A percentile compares a stretch with the other conserved stretches of the same genome.
phyloP scores from a whole-genome alignment of 2,888 invertebrate species.

The Diadegma fenestrale region DNA sequence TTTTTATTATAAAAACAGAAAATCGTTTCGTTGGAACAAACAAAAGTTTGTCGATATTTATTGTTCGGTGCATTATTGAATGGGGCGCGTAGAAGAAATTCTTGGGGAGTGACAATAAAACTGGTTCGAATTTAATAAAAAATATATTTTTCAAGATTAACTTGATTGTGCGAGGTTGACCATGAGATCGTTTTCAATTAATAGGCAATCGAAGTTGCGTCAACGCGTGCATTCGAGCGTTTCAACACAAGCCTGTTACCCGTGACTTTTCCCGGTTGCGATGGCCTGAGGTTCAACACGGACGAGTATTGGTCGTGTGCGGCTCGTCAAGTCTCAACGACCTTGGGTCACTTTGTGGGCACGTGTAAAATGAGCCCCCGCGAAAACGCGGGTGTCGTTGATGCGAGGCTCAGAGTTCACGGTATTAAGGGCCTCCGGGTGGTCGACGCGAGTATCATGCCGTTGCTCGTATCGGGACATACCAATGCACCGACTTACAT shows the following conservation, averaged over 20 bases:
- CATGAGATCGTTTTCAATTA: constrained; percentile 59
- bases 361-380: constrained; percentile 86
- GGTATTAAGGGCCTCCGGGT: constrained; percentile 86
- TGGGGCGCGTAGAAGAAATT: not conserved
- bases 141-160: not conserved
- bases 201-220: constrained; percentile 87
- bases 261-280: constrained; percentile 90
- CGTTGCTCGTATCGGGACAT: constrained; percentile 86
- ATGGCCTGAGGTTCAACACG: constrained; percentile 87
- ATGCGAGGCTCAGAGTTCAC: constrained; percentile 85
- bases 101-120: not conserved
- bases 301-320: constrained; percentile 92
- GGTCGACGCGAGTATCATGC: constrained; percentile 88
- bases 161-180: not conserved
- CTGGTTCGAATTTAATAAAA: not conserved
- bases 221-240: constrained; percentile 86
- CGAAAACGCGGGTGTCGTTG: constrained; percentile 85
- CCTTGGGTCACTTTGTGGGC: constrained; percentile 87
- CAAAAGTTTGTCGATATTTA: not conserved
- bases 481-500: constrained; percentile 87
- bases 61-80: not conserved
- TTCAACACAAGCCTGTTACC: constrained; percentile 86
- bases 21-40: not conserved
- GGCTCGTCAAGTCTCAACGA: constrained; percentile 89
- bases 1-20: not conserved